Evolutionary conservation across 2,113 vertebrate species (phyloP).

Genomic region (Sakesphorus luctuosus): DNA sequence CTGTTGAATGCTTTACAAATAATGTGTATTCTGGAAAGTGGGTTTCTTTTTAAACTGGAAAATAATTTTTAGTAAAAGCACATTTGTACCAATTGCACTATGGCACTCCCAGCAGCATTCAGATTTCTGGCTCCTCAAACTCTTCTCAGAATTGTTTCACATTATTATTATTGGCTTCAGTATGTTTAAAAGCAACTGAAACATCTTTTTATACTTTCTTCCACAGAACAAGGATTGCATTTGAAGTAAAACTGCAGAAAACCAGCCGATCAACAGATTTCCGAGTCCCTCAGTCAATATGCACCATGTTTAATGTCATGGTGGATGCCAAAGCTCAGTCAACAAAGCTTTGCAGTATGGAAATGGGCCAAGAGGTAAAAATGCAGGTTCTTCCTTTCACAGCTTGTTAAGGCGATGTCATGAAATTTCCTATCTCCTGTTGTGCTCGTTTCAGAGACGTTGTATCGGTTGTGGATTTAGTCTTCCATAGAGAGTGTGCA

Average conservation of each 20-base stretch:
- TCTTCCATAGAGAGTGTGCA: constrained; percentile 7
- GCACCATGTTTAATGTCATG: constrained; percentile 99
- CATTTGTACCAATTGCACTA: background rate
- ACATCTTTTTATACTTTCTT: constrained; percentile 64
- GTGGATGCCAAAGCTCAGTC: constrained; percentile 98
- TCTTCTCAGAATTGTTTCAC: constrained; percentile 47
- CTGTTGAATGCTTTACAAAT: background rate
- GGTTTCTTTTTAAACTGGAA: background rate
- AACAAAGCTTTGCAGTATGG: constrained; percentile 97
- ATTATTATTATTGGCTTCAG: background rate
- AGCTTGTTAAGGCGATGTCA: constrained; percentile 60
- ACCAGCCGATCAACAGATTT: constrained; percentile 98
- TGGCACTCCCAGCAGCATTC: background rate
- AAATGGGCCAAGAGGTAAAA: constrained; percentile 98
- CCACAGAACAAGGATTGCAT: constrained; percentile 92
- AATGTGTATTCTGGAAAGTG: background rate
- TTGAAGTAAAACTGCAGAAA: constrained; percentile 96
- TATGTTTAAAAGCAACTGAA: constrained; percentile 54
- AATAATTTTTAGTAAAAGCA: background rate
- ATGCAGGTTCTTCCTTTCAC: constrained; percentile 33
- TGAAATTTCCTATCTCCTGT: constrained; percentile 62
- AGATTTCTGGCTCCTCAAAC: constrained; percentile 44
- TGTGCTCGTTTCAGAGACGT: constrained; percentile 62
- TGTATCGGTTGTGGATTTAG: constrained; percentile 60
- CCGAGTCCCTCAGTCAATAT: constrained; percentile 97